Conservation (phyloP, 2,888 invertebrate species). For the Patella caerulea region DNA sequence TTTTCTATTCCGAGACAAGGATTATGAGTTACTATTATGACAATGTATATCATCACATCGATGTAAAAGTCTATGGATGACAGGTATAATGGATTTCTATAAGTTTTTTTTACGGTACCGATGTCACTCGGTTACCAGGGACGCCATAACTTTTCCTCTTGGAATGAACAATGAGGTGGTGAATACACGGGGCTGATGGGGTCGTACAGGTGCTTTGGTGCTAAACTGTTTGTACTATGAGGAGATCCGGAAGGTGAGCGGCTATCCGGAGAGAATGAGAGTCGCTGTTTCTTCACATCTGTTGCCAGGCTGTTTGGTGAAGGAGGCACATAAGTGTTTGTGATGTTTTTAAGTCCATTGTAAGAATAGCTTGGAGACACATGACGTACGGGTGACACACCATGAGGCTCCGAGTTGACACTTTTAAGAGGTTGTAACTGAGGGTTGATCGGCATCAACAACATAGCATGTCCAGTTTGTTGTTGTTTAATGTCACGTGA, state of each 20-base stretch:
- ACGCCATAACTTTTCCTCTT: slow-evolving; percentile 25
- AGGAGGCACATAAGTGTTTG: background rate
- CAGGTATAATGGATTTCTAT: too few species aligned
- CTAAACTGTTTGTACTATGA: background rate
- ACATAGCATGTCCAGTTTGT: background rate
- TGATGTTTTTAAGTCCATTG: slow-evolving; percentile 1
- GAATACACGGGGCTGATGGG: slow-evolving; percentile 4
- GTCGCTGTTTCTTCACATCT: background rate
- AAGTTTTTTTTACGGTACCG: background rate
- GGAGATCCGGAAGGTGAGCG: background rate
- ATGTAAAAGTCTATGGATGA: too few species aligned
- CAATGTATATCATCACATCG: too few species aligned
- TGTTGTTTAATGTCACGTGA: background rate
- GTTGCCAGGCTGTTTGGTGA: background rate
- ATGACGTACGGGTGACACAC: background rate
- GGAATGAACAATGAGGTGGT: slow-evolving; percentile 21
- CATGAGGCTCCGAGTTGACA: background rate
- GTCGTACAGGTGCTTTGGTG: background rate
- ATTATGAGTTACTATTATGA: too few species aligned
- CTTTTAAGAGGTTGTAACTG: background rate
- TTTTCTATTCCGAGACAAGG: too few species aligned
- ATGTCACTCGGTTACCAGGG: slow-evolving; percentile 18
- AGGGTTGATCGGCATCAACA: background rate
- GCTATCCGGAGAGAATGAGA: background rate
- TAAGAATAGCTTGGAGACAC: background rate